Evolutionary conservation across 2,888 invertebrate species (phyloP).

Genomic region (Conus canariensis): DNA sequence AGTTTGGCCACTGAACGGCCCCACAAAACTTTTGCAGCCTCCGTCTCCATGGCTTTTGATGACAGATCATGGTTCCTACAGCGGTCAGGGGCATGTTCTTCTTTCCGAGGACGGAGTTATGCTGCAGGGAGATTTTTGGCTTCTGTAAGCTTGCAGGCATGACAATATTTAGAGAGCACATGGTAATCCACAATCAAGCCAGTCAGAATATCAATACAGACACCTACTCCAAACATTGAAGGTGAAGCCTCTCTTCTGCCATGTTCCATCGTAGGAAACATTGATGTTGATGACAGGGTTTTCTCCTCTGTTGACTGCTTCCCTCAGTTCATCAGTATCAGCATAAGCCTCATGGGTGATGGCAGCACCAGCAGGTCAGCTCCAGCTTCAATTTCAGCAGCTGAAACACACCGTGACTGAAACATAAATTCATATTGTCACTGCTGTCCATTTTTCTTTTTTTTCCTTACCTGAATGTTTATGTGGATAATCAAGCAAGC

Average conservation of each 20-base stretch:
- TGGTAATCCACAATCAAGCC: background rate
- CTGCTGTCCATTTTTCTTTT: too few species aligned
- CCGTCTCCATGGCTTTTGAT: background rate
- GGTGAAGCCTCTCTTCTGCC: slow-evolving; percentile 29
- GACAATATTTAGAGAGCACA: background rate
- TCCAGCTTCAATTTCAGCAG: background rate
- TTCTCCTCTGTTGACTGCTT: background rate
- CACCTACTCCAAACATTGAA: slow-evolving; percentile 16
- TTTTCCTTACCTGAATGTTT: too few species aligned
- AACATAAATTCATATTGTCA: too few species aligned
- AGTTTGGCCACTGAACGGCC: background rate
- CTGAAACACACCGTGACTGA: too few species aligned
- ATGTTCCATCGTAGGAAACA: slow-evolving; percentile 25
- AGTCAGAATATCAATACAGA: slow-evolving; percentile 17
- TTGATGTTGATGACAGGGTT: background rate
- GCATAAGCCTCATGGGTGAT: background rate
- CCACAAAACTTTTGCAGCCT: background rate
- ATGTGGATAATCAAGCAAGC: too few species aligned
- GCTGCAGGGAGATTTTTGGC: background rate
- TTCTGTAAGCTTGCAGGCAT: background rate
- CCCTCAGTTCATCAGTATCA: background rate
- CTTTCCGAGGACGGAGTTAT: background rate
- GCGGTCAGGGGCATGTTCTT: background rate
- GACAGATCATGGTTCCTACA: background rate
- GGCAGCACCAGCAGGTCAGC: background rate